A percentile compares a stretch with the other conserved stretches of the same genome.
phyloP scores from a whole-genome alignment of 2,797 vertebrate species.

The Anas bahamensis region DNA sequence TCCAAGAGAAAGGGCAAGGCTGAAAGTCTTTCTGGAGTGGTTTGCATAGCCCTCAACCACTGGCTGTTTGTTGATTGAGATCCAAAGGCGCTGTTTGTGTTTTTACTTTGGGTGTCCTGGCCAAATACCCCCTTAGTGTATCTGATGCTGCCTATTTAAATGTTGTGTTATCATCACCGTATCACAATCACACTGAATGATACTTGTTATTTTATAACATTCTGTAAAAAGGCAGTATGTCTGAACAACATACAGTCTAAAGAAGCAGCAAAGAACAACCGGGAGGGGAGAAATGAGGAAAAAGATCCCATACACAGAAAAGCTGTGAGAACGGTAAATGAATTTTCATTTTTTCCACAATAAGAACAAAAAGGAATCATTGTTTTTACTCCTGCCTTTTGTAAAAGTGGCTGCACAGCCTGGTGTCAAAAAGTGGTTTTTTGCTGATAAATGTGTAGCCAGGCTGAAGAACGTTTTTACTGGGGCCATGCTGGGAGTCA shows the following conservation, averaged over 20 bases:
- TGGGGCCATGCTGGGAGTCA: neutral
- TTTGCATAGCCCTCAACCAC: neutral
- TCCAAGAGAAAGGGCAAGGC: neutral
- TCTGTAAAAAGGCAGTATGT: neutral
- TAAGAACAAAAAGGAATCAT: neutral
- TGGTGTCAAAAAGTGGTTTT: neutral
- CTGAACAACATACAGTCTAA: neutral
- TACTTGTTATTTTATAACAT: neutral
- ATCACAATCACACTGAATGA: neutral
- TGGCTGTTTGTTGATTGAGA: neutral
- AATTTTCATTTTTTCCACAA: neutral
- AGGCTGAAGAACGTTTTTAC: neutral
- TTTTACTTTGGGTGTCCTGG: neutral
- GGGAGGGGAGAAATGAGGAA: neutral
- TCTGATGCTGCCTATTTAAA: neutral
- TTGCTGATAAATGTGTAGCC: neutral
- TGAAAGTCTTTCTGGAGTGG: neutral
- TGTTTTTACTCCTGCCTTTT: neutral
- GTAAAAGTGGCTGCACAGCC: neutral
- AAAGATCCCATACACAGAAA: neutral
- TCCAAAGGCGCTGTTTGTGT: neutral
- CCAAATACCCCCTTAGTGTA: neutral
- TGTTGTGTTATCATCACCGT: neutral
- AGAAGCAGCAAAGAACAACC: neutral
- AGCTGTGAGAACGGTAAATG: neutral